phyloP scores from a whole-genome alignment of 2,113 vertebrate species.

The Nothobranchius furzeri region DNA sequence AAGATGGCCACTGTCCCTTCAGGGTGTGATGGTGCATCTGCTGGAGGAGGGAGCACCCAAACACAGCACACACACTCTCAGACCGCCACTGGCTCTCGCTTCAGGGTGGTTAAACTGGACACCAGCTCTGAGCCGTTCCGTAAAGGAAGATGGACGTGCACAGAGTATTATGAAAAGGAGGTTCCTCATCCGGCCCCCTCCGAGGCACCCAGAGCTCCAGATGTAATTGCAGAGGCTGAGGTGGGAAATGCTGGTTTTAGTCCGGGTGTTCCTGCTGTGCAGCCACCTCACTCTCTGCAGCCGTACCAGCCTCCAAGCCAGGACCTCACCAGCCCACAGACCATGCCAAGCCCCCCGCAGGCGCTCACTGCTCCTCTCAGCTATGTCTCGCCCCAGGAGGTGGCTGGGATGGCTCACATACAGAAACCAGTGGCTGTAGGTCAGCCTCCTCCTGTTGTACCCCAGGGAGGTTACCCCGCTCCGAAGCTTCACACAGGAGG shows the following conservation, averaged over 20 bases:
- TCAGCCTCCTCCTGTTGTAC: constrained; percentile 25
- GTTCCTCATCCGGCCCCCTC: constrained; percentile 54
- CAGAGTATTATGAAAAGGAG: constrained; percentile 97
- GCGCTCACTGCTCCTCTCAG: constrained; percentile 30
- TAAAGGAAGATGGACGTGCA: constrained; percentile 96
- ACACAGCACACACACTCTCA: constrained; percentile 69
- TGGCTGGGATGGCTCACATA: constrained; percentile 56
- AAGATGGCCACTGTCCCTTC: constrained; percentile 9
- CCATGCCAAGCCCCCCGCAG: constrained; percentile 65
- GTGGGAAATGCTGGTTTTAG: constrained; percentile 37
- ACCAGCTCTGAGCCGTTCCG: constrained; percentile 93
- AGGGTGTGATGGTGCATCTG: constrained; percentile 50
- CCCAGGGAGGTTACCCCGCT: constrained; percentile 47
- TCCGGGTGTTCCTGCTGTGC: constrained; percentile 34
- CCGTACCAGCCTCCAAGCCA: constrained; percentile 59
- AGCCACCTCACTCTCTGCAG: constrained; percentile 59
- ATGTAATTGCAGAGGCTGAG: constrained; percentile 69
- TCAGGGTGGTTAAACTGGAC: constrained; percentile 96
- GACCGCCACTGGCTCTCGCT: constrained; percentile 86
- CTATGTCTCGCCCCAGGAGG: constrained; percentile 61
- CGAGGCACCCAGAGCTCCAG: constrained; percentile 49
- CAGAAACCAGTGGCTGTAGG: constrained; percentile 39
- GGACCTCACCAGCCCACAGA: constrained; percentile 65
- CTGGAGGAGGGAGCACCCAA: constrained; percentile 69
- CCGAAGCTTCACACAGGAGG: constrained; percentile 53